Evolutionary conservation across 2,797 vertebrate genomes (phyloP).

Genomic region (Nannoperca australis): DNA sequence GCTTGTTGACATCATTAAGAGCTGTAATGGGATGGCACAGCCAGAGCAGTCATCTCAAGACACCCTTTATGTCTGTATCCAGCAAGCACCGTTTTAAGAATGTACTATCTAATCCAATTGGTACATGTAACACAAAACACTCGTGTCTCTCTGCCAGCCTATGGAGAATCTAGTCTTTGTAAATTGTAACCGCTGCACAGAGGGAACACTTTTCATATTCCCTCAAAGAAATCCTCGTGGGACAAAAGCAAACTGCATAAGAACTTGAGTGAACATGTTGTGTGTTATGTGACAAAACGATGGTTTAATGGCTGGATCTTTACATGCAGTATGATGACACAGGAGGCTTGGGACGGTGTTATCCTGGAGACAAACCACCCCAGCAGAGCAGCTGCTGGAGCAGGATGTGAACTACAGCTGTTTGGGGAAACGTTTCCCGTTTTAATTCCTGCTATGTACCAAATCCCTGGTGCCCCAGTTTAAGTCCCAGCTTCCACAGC

Average conservation of each 20-base stretch:
- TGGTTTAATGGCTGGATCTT: constrained; percentile 10
- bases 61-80: background rate
- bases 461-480: constrained; percentile 42
- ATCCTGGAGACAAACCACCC: constrained; percentile 17
- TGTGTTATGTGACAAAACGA: background rate
- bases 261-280: background rate
- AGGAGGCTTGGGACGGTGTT: constrained; percentile 12
- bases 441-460: constrained; percentile 18
- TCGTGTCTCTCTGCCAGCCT: background rate
- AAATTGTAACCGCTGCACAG: background rate
- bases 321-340: constrained; percentile 40
- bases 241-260: background rate
- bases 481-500: background rate
- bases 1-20: constrained; percentile 12
- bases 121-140: background rate
- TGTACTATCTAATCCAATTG: constrained; percentile 14
- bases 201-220: background rate
- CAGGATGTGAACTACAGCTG: constrained; percentile 56
- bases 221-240: background rate
- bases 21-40: background rate
- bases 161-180: background rate
- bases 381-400: constrained; percentile 29
- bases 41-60: constrained; percentile 5
- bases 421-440: constrained; percentile 11
- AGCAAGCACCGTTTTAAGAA: constrained; percentile 7